A percentile compares a stretch with the other conserved stretches of the same genome.
Conservation (phyloP, 2,113 vertebrate species). For the Ochotona princeps region DNA sequence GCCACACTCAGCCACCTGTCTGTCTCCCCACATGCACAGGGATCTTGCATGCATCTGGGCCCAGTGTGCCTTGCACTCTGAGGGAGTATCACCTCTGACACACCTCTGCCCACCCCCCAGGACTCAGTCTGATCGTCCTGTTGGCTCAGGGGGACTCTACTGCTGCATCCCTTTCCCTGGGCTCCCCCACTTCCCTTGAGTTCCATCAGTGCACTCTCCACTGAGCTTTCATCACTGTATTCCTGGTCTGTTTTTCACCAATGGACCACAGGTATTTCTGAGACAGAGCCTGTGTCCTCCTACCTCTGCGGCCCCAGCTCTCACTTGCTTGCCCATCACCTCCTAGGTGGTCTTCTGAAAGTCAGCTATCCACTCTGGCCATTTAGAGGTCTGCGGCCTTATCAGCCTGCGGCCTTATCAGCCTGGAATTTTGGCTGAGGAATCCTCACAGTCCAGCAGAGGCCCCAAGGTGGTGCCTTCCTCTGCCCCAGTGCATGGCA, state of each 20-base stretch:
- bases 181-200: neutral
- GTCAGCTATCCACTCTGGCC: neutral
- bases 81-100: neutral
- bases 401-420: neutral
- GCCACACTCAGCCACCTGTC: neutral
- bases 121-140: no score
- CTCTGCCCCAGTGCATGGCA: neutral
- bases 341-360: neutral
- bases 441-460: neutral
- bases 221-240: neutral
- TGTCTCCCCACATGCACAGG: neutral
- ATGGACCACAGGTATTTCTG: neutral
- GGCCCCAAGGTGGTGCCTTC: neutral
- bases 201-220: neutral
- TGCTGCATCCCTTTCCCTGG: neutral
- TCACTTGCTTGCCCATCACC: neutral
- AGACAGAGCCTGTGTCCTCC: neutral
- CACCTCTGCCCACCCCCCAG: neutral
- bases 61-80: neutral
- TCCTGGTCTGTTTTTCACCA: neutral
- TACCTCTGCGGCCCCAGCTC: neutral
- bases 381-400: neutral
- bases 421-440: neutral
- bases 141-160: neutral
- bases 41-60: neutral